Percentiles rank a stretch among this genome's conserved stretches.
These are phyloP conservation scores for Cantharis nigra DNA, from an alignment of 2,888 invertebrate species.

Conservation along the genomic window DNA sequence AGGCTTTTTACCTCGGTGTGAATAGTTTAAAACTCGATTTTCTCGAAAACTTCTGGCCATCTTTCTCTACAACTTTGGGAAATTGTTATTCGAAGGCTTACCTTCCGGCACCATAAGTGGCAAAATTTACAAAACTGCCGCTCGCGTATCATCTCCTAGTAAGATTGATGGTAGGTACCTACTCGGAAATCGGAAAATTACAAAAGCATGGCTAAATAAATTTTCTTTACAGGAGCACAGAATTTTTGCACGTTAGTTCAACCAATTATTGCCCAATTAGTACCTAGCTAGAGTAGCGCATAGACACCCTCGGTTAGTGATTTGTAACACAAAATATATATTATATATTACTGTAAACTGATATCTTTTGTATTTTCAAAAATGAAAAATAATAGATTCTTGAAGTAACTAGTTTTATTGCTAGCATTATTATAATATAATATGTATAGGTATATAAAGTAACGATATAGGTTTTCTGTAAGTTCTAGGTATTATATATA, in stretches of 20 bases:
- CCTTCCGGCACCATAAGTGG: no score
- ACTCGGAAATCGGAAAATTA: background rate
- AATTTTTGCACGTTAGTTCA: conserved; percentile 34
- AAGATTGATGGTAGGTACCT: background rate
- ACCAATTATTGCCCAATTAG: conserved; percentile 21
- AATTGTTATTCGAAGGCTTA: no score
- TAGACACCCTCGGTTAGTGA: background rate
- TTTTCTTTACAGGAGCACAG: conserved; percentile 36
- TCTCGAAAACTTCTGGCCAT: no score
- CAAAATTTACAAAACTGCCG: no score
- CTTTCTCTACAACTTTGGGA: no score
- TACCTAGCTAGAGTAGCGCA: conserved; percentile 25
- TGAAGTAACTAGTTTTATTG: background rate
- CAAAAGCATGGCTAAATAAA: conserved; percentile 20
- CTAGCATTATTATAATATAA: background rate
- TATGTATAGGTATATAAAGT: background rate
- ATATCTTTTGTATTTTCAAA: background rate
- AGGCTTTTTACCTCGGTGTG: no score
- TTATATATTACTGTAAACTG: background rate
- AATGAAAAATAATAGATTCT: background rate
- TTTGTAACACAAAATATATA: conserved; percentile 31
- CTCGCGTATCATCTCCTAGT: no score
- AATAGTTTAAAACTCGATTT: no score
- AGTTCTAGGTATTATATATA: background rate
- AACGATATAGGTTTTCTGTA: background rate